Conservation (phyloP, 2,797 vertebrate species). For the Ctenopoma kingsleyae region DNA sequence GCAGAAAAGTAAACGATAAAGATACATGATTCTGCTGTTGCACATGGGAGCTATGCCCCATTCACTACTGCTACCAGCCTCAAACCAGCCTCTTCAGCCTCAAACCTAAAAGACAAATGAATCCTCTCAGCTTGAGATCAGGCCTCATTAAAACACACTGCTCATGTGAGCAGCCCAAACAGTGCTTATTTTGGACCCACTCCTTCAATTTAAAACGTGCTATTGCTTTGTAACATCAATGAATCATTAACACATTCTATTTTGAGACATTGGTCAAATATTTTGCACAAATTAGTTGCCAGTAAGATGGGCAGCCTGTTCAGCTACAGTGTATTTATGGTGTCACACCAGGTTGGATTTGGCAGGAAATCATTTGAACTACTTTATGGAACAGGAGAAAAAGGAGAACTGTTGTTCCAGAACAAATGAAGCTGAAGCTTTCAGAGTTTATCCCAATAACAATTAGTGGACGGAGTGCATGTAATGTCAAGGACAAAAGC, state of each 20-base stretch:
- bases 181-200: conserved; percentile 16
- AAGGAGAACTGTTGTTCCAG: not conserved
- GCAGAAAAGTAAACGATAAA: conserved; percentile 53
- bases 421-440: conserved; percentile 7
- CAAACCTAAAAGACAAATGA: conserved; percentile 18
- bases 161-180: conserved; percentile 1
- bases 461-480: not conserved
- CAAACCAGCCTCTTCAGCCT: conserved; percentile 7
- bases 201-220: conserved; percentile 30
- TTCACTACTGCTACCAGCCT: conserved; percentile 16
- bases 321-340: conserved; percentile 5
- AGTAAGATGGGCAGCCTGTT: conserved; percentile 9
- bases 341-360: conserved; percentile 21
- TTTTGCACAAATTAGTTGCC: conserved; percentile 7
- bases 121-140: conserved; percentile 14
- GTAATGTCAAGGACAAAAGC: not conserved
- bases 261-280: conserved; percentile 1
- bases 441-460: conserved; percentile 2
- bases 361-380: conserved; percentile 35
- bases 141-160: conserved; percentile 33
- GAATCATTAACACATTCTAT: conserved; percentile 30
- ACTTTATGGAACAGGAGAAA: conserved; percentile 24
- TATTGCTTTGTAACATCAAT: conserved; percentile 29
- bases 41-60: conserved; percentile 8
- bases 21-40: conserved; percentile 13